A percentile compares a stretch with the other conserved stretches of the same genome.
Evolutionary conservation across 2,113 vertebrate genomes (phyloP).

Genomic region (Sinocyclocheilus grahami): DNA sequence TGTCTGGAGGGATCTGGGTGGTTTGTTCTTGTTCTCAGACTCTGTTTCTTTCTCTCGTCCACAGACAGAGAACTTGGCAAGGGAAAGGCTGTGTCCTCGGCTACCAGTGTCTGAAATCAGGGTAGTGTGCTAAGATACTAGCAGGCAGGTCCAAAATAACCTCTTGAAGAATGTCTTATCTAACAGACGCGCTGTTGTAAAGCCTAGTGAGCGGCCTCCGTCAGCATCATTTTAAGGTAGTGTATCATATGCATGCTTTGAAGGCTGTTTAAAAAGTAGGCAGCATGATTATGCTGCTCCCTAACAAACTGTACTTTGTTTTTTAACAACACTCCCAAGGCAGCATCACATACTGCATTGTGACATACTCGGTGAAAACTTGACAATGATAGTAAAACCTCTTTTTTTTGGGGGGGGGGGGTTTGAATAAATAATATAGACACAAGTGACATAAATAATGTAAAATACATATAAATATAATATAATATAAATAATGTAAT

Average conservation of each 20-base stretch:
- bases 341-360: background rate
- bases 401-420: too few species aligned
- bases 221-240: background rate
- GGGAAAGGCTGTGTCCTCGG: conserved; percentile 49
- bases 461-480: too few species aligned
- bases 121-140: conserved; percentile 61
- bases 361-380: background rate
- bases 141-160: conserved; percentile 54
- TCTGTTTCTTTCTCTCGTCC: conserved; percentile 24
- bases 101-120: conserved; percentile 44
- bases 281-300: background rate
- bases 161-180: conserved; percentile 42
- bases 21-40: conserved; percentile 2
- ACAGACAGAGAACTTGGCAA: conserved; percentile 46
- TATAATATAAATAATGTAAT: background rate
- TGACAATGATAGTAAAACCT: background rate
- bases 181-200: background rate
- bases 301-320: background rate
- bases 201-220: background rate
- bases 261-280: background rate
- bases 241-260: background rate
- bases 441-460: too few species aligned
- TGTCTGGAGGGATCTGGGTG: background rate
- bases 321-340: too few species aligned
- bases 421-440: too few species aligned